These are phyloP conservation scores for Chaetodon trifascialis DNA, from an alignment of 2,113 vertebrate species.

Conservation along the genomic window DNA sequence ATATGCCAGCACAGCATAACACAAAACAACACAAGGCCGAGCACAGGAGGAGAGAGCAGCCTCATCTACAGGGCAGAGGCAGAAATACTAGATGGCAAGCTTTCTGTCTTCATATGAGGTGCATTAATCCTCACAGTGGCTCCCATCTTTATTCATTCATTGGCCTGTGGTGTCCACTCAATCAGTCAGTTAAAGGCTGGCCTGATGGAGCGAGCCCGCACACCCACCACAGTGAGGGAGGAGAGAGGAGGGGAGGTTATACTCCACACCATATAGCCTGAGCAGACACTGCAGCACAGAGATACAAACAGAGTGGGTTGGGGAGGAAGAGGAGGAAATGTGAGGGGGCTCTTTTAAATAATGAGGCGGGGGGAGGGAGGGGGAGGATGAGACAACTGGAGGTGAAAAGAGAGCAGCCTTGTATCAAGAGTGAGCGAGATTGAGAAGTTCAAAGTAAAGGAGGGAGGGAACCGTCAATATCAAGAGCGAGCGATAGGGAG, in stretches of 20 bases:
- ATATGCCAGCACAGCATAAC: conserved; percentile 40
- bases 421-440: conserved; percentile 66
- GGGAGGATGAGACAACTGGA: conserved; percentile 56
- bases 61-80: conserved; percentile 46
- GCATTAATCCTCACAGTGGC: conserved; percentile 73
- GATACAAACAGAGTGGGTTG: conserved; percentile 64
- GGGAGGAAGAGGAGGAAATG: conserved; percentile 65
- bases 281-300: conserved; percentile 77
- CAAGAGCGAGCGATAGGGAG: conserved; percentile 58
- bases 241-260: conserved; percentile 49
- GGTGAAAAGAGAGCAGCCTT: conserved; percentile 73
- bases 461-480: conserved; percentile 70
- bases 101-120: conserved; percentile 66
- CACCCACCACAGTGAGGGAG: conserved; percentile 44
- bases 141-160: conserved; percentile 80
- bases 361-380: conserved; percentile 39
- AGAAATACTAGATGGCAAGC: conserved; percentile 49
- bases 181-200: conserved; percentile 77
- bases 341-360: conserved; percentile 69
- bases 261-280: conserved; percentile 69
- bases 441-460: conserved; percentile 71
- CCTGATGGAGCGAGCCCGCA: conserved; percentile 55
- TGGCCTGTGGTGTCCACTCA: conserved; percentile 76
- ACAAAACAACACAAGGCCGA: conserved; percentile 27
- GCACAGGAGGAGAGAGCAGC: conserved; percentile 10